A percentile compares a stretch with the other conserved stretches of the same genome.
These are phyloP conservation scores for Pterostichus niger DNA, from an alignment of 2,888 invertebrate species.

Conservation along the genomic window DNA sequence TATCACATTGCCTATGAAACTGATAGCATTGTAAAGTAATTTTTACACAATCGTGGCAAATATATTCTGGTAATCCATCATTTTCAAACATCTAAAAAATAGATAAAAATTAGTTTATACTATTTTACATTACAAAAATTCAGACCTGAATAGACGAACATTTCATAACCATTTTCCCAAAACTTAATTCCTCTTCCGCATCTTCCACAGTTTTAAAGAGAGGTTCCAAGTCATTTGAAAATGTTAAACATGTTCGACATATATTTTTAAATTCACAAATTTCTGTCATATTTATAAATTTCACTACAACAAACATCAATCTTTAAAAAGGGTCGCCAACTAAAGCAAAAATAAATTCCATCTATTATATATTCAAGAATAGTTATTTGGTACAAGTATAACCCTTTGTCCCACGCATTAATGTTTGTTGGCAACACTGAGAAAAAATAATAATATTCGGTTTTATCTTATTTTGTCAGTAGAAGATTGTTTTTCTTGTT, in stretches of 20 bases:
- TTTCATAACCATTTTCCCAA: slow-evolving; percentile 56
- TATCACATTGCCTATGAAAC: slow-evolving; percentile 50
- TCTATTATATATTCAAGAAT: no score
- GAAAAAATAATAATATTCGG: no score
- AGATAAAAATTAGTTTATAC: background rate
- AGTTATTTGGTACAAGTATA: no score
- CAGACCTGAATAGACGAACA: slow-evolving; percentile 55
- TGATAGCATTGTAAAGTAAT: slow-evolving; percentile 35
- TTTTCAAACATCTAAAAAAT: slow-evolving; percentile 61
- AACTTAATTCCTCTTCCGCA: slow-evolving; percentile 24
- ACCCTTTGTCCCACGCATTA: no score
- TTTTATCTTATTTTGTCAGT: no score
- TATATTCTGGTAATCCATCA: slow-evolving; percentile 53
- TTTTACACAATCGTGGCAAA: slow-evolving; percentile 60
- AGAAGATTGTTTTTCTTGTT: no score
- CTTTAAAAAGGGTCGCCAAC: background rate
- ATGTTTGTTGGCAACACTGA: no score
- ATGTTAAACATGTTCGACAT: slow-evolving; percentile 35
- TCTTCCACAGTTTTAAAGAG: slow-evolving; percentile 12
- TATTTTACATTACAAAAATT: background rate
- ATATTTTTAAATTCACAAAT: background rate
- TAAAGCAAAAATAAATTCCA: background rate
- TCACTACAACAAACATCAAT: background rate
- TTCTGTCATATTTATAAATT: background rate
- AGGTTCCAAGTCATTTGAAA: slow-evolving; percentile 19